A percentile compares a stretch with the other conserved stretches of the same genome.
Evolutionary conservation across 2,113 vertebrate species (phyloP).

Genomic region (Hoplias malabaricus): DNA sequence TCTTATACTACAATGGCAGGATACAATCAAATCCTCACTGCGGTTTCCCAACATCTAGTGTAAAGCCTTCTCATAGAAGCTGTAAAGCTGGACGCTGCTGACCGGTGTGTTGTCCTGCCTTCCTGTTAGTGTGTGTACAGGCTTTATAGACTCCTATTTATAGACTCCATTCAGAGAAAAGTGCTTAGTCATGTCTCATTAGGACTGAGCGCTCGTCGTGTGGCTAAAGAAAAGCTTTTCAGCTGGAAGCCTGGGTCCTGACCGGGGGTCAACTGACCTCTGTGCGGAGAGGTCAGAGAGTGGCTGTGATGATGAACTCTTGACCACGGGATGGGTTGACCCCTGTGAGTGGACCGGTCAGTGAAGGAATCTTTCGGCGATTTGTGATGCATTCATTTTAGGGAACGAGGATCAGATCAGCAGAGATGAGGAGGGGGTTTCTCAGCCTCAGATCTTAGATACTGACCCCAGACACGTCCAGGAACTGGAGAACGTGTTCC

Average conservation of each 20-base stretch:
- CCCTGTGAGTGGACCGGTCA: slow-evolving; percentile 40
- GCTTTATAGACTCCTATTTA: slow-evolving; percentile 57
- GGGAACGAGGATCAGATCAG: too few relatives aligned
- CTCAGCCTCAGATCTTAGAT: too few relatives aligned
- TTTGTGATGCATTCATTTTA: too few relatives aligned
- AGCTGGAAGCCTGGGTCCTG: slow-evolving; percentile 53
- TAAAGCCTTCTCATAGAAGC: too few relatives aligned
- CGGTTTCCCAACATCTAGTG: too few relatives aligned
- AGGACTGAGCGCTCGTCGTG: slow-evolving; percentile 5
- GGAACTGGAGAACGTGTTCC: too few relatives aligned
- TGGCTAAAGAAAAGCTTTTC: slow-evolving; percentile 39
- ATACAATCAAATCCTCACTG: too few relatives aligned
- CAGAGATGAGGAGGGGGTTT: too few relatives aligned
- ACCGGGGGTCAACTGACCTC: slow-evolving; percentile 60
- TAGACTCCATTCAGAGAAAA: slow-evolving; percentile 17
- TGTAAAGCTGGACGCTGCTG: background rate
- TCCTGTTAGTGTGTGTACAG: background rate
- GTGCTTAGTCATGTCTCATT: slow-evolving; percentile 36
- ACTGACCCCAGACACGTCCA: too few relatives aligned
- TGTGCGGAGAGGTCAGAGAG: slow-evolving; percentile 38
- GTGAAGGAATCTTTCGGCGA: background rate
- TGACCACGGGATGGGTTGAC: slow-evolving; percentile 63
- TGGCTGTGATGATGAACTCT: slow-evolving; percentile 63
- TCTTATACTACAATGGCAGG: too few relatives aligned
- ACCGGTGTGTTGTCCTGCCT: background rate